Evolutionary conservation across 2,888 invertebrate genomes (phyloP).

Genomic region (Eretmocerus hayati): DNA sequence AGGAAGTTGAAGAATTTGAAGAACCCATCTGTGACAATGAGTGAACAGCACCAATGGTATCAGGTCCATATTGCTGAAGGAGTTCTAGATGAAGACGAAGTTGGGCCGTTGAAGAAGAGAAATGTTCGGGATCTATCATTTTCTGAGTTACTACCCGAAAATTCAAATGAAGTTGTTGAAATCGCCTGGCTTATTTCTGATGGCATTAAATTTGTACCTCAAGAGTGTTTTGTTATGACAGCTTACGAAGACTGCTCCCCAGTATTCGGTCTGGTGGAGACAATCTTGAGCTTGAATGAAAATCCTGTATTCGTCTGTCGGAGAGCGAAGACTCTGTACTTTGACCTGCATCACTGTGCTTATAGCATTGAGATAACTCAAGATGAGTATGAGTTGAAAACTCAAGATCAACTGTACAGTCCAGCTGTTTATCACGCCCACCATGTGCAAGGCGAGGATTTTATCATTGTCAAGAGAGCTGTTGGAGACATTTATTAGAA

Average conservation of each 20-base stretch:
- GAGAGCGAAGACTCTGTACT: not conserved
- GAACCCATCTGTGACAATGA: constrained; percentile 5
- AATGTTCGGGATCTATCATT: not conserved
- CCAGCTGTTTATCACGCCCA: not conserved
- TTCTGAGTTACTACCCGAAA: not conserved
- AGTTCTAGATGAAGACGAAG: not conserved
- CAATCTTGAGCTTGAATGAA: not conserved
- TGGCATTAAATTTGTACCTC: constrained; percentile 2
- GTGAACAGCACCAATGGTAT: constrained; percentile 5
- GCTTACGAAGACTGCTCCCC: constrained; percentile 4
- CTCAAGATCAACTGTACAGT: not conserved
- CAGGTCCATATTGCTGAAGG: not conserved
- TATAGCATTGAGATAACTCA: not conserved
- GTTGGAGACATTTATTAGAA: not conserved
- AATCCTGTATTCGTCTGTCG: constrained; percentile 2
- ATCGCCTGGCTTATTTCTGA: constrained; percentile 3
- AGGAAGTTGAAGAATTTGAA: not conserved
- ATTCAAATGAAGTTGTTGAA: not conserved
- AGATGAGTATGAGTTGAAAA: not conserved
- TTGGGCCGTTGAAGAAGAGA: not conserved
- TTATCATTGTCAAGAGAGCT: not conserved
- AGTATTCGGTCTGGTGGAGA: not conserved
- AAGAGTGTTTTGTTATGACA: constrained; percentile 10
- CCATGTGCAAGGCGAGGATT: not conserved
- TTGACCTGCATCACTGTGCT: constrained; percentile 4